These are phyloP conservation scores for Scotopteryx bipunctaria DNA, from an alignment of 2,888 invertebrate genomes.

Conservation along the genomic window DNA sequence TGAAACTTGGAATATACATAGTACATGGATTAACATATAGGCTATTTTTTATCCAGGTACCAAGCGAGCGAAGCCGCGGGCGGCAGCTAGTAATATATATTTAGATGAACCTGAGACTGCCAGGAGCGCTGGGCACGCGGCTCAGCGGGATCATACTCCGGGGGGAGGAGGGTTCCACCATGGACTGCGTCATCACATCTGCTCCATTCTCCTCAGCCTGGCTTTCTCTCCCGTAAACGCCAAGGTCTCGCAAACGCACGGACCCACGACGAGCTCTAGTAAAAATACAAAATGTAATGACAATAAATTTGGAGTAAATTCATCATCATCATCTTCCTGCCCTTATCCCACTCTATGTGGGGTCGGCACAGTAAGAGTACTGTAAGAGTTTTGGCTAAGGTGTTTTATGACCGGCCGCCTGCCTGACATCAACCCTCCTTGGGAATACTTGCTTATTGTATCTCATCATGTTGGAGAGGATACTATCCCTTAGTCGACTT, in stretches of 20 bases:
- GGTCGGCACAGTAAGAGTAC: too few relatives aligned
- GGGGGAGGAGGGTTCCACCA: slow-evolving; percentile 70
- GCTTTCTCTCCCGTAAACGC: slow-evolving; percentile 63
- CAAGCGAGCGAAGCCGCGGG: too few relatives aligned
- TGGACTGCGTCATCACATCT: slow-evolving; percentile 79
- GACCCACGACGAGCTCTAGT: slow-evolving; percentile 67
- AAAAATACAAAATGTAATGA: background rate
- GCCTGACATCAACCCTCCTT: too few relatives aligned
- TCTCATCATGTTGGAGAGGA: too few relatives aligned
- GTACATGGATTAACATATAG: background rate
- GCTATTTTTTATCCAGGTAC: too few relatives aligned
- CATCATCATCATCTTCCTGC: too few relatives aligned
- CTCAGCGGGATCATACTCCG: slow-evolving; percentile 64
- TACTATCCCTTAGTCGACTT: too few relatives aligned
- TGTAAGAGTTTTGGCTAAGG: too few relatives aligned
- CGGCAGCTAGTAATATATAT: background rate
- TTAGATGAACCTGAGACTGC: slow-evolving; percentile 86
- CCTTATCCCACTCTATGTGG: too few relatives aligned
- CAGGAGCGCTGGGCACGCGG: slow-evolving; percentile 89
- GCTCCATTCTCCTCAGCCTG: slow-evolving; percentile 38
- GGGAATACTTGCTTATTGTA: too few relatives aligned
- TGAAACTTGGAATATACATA: too few relatives aligned
- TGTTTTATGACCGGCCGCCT: too few relatives aligned
- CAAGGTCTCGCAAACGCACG: slow-evolving; percentile 76
- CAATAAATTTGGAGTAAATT: background rate